Base-by-base conservation (phyloP, 2,113 vertebrate species). In the Etheostoma cragini region DNA sequence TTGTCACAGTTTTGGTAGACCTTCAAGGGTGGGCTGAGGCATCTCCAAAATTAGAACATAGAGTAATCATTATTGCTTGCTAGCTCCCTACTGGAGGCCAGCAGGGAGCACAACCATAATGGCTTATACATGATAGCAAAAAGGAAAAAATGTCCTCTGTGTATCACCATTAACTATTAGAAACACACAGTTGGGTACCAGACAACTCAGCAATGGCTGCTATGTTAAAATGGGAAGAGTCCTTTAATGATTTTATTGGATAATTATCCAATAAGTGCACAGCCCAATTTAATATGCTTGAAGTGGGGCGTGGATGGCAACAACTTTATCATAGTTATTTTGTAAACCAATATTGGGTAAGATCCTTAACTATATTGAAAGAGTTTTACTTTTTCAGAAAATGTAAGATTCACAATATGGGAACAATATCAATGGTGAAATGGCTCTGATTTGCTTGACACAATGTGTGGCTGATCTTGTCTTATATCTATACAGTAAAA, bases 41-140 rank as follows among this genome's bases (percentile, higher is more conserved):
- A 50, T 72, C 72, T 45, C 60, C 57, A 78, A 53, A 84, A 64
- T 83, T 78, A 86, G 81, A 82, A 62, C 33, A 58, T 42, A 35
- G 57, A 70, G 53, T 78, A 86, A 69, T 73, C 60, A 57, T 68
- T 76, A 33, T 19, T 21, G 58, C 58, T 74, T 81, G 46, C 81
- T 78, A 26, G 30, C 49, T 58, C 49, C 13, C 61, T 24, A 17
- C 63, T 78, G 35, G 68, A 82, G 49, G 46, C 63, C 21, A 42
- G 16, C 6, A 21, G 12, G 46, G 56, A n/a, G n/a, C 56, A 77
- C 1, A 22, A 62, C 77, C 26, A 46, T 65, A 52, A 50, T 22
- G 1, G 2, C 30, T 62, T 24, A 76, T 76, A 16, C 26, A 50
- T 1, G 6, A 33, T 60, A 73, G 15, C 68, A 75, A 35, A 78